These are phyloP conservation scores for Sebastes fasciatus DNA, from an alignment of 2,113 vertebrate genomes.

Conservation along the genomic window DNA sequence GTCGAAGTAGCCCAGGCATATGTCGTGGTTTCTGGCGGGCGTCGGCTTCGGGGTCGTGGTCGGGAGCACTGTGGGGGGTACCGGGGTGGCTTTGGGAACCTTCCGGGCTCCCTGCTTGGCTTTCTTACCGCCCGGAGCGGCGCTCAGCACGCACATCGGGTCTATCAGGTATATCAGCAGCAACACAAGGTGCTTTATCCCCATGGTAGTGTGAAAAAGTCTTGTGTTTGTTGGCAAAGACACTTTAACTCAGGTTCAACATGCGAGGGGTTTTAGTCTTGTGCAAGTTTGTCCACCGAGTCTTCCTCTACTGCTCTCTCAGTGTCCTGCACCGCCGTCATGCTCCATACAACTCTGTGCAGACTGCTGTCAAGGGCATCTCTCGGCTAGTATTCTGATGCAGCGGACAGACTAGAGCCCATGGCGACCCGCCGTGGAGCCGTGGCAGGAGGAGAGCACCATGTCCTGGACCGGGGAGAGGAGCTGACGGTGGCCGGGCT, in stretches of 20 bases:
- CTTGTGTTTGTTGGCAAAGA: slow-evolving; percentile 32
- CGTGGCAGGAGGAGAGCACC: slow-evolving; percentile 36
- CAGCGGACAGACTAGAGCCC: slow-evolving; percentile 49
- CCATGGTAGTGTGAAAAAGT: slow-evolving; percentile 77
- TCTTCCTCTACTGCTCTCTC: slow-evolving; percentile 57
- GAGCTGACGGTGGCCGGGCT: slow-evolving; percentile 10
- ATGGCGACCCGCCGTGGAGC: slow-evolving; percentile 2
- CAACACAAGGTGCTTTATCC: slow-evolving; percentile 84
- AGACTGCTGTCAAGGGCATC: slow-evolving; percentile 62
- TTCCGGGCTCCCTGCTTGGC: slow-evolving; percentile 71
- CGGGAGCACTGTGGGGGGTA: slow-evolving; percentile 65
- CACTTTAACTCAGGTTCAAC: slow-evolving; percentile 32
- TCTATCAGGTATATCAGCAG: slow-evolving; percentile 84
- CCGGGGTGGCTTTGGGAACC: slow-evolving; percentile 73
- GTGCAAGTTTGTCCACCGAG: slow-evolving; percentile 53
- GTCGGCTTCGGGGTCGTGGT: slow-evolving; percentile 76
- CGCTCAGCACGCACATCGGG: slow-evolving; percentile 81
- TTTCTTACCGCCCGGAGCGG: slow-evolving; percentile 79
- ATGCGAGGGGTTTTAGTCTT: slow-evolving; percentile 49
- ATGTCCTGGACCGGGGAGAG: slow-evolving; percentile 42
- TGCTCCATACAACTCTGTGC: slow-evolving; percentile 52
- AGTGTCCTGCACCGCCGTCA: slow-evolving; percentile 64
- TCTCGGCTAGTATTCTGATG: slow-evolving; percentile 37
- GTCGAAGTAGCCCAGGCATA: slow-evolving; percentile 97
- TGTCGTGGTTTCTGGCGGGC: slow-evolving; percentile 86